Conservation (phyloP, 2,888 invertebrate species). For the Pocota personata region DNA sequence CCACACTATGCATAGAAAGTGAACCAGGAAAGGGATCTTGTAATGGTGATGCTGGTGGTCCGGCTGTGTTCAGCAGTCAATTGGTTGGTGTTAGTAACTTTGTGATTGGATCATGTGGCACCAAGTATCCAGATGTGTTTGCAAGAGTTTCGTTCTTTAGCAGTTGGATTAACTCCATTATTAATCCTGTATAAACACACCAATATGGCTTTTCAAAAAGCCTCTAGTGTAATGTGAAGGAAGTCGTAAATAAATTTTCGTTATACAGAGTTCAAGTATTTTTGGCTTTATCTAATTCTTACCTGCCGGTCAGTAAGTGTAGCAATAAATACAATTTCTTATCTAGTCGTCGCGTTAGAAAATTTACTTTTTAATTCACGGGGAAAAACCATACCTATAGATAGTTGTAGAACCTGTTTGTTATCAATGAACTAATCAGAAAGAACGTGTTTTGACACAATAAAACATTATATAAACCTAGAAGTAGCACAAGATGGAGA, state of each 20-base stretch:
- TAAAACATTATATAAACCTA: neutral
- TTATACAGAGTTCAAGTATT: neutral
- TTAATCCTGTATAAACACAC: slow-evolving; percentile 13
- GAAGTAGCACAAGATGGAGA: neutral
- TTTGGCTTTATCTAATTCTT: neutral
- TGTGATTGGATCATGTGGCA: slow-evolving; percentile 79
- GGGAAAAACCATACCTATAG: neutral
- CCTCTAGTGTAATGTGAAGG: neutral
- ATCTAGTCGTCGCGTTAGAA: neutral
- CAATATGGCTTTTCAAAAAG: neutral
- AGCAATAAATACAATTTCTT: slow-evolving; percentile 18
- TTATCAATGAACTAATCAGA: neutral
- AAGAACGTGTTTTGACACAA: neutral
- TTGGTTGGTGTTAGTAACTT: slow-evolving; percentile 78
- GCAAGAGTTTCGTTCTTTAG: slow-evolving; percentile 74
- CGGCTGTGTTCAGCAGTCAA: slow-evolving; percentile 76
- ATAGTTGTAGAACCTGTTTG: neutral
- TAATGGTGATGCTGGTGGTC: slow-evolving; percentile 80
- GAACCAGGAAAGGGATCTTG: slow-evolving; percentile 67
- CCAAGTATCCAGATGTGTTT: slow-evolving; percentile 79
- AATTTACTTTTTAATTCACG: neutral
- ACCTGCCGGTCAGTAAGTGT: neutral
- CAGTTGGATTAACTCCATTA: slow-evolving; percentile 69
- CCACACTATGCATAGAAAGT: slow-evolving; percentile 63
- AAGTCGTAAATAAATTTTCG: neutral